These are phyloP conservation scores for Ciconia stormi DNA, from an alignment of 2,113 vertebrate genomes.

Conservation along the genomic window DNA sequence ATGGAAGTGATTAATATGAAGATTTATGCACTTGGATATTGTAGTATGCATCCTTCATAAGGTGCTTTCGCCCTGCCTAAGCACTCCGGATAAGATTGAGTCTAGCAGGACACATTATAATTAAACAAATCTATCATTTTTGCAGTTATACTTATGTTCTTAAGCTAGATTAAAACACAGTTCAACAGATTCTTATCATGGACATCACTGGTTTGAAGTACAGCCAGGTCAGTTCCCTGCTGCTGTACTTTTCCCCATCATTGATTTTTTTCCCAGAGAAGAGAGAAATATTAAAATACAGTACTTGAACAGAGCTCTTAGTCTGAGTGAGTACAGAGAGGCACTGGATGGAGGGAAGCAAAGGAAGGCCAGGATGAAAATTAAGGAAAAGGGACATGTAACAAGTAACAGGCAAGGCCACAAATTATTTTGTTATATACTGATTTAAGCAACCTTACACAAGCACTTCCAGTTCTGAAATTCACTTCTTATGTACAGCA, in stretches of 20 bases:
- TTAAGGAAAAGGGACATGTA: not conserved
- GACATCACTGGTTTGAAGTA: not conserved
- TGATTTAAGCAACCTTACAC: not conserved
- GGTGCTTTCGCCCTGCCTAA: not conserved
- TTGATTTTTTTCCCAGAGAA: not conserved
- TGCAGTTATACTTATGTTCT: not conserved
- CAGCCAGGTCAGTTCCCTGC: not conserved
- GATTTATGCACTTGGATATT: not conserved
- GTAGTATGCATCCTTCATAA: not conserved
- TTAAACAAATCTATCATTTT: not conserved
- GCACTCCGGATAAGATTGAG: not conserved
- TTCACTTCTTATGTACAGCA: not conserved
- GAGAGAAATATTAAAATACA: not conserved
- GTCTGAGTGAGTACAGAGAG: not conserved
- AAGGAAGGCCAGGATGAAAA: not conserved
- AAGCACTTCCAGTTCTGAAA: not conserved
- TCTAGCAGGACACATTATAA: not conserved
- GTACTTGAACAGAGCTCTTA: not conserved
- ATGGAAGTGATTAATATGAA: conserved; percentile 10
- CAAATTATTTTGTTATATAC: not conserved
- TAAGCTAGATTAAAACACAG: not conserved
- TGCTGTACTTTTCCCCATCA: not conserved
- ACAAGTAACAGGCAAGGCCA: not conserved
- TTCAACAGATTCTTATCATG: not conserved
- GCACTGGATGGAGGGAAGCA: not conserved